phyloP scores from a whole-genome alignment of 2,888 invertebrate genomes.

The Hyppa rectilinea region DNA sequence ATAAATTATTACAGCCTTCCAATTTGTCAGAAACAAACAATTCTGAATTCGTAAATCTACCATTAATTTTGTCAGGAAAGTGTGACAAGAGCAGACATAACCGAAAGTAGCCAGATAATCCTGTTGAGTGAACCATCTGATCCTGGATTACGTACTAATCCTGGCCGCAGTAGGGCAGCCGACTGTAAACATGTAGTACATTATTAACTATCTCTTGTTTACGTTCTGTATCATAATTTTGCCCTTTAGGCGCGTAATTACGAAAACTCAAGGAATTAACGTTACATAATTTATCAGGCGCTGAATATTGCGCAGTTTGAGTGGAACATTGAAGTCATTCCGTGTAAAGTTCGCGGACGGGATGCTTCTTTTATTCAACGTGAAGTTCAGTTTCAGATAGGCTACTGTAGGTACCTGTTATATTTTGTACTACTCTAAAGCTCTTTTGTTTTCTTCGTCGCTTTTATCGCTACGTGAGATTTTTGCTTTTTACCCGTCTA shows the following conservation, averaged over 20 bases:
- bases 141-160: conserved; percentile 56
- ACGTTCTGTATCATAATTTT: conserved; percentile 33
- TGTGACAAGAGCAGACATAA: conserved; percentile 41
- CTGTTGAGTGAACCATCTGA: conserved; percentile 45
- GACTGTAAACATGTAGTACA: conserved; percentile 31
- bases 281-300: conserved; percentile 60
- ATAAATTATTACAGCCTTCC: conserved; percentile 41
- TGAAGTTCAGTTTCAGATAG: conserved; percentile 38
- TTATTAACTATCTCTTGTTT: conserved; percentile 39
- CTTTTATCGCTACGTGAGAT: conserved; percentile 2
- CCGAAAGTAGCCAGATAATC: conserved; percentile 49
- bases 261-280: conserved; percentile 53
- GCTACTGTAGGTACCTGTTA: neutral
- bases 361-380: conserved; percentile 47
- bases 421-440: conserved; percentile 5
- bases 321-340: conserved; percentile 48
- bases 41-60: conserved; percentile 42
- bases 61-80: conserved; percentile 55
- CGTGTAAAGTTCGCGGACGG: conserved; percentile 30
- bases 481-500: conserved; percentile 25
- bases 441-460: neutral
- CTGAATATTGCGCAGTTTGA: conserved; percentile 49
- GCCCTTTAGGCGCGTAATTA: conserved; percentile 49
- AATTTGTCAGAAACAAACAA: conserved; percentile 48
- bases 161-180: conserved; percentile 13